A percentile compares a stretch with the other conserved stretches of the same genome.
Conservation (phyloP, 2,797 vertebrate genomes). For the Chelon labrosus region DNA sequence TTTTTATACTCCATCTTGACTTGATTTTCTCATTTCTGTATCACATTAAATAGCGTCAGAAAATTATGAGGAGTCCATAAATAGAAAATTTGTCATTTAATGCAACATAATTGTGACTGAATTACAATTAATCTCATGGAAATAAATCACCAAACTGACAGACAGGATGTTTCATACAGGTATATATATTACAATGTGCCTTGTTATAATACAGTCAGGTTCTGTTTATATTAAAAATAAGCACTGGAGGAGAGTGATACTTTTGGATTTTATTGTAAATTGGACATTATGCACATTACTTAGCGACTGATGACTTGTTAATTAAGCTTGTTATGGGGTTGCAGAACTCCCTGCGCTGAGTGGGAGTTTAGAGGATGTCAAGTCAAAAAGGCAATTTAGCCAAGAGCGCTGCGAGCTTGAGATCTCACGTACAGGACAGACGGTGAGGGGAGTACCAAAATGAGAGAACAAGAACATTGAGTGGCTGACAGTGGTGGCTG, state of each 20-base stretch:
- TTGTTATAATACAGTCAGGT: conserved; percentile 93
- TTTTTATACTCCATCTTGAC: neutral
- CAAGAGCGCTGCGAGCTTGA: conserved; percentile 56
- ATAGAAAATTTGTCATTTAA: conserved; percentile 96
- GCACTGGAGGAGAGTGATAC: conserved; percentile 87
- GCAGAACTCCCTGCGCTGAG: conserved; percentile 51
- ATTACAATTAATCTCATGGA: conserved; percentile 93
- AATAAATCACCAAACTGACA: conserved; percentile 90
- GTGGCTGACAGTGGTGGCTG: conserved; percentile 61
- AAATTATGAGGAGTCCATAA: conserved; percentile 82
- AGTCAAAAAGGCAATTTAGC: conserved; percentile 66
- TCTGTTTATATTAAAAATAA: conserved; percentile 88
- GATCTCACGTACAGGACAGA: conserved; percentile 47
- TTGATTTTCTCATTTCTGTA: neutral
- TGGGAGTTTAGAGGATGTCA: conserved; percentile 50
- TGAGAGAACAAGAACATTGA: conserved; percentile 61
- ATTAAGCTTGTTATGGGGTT: conserved; percentile 73
- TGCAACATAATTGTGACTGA: conserved; percentile 92
- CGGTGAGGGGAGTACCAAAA: conserved; percentile 67
- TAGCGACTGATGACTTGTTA: conserved; percentile 82
- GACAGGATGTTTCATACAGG: conserved; percentile 93
- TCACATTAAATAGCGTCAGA: conserved; percentile 24
- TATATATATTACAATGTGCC: conserved; percentile 97
- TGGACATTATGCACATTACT: conserved; percentile 89
- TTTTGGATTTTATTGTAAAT: conserved; percentile 87